Evolutionary conservation across 2,888 invertebrate species (phyloP).

Genomic region (Spisula solida): DNA sequence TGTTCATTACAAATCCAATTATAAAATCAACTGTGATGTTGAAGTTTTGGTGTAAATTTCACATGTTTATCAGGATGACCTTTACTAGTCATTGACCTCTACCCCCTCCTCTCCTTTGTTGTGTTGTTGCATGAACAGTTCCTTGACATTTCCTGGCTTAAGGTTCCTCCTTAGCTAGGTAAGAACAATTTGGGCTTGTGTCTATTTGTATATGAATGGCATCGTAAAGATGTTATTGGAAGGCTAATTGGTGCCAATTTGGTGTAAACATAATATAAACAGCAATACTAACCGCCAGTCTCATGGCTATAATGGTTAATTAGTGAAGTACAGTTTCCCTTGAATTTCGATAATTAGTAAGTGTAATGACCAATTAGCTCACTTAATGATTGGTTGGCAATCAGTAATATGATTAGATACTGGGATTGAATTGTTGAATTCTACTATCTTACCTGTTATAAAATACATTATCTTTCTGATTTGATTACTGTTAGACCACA

Average conservation of each 20-base stretch:
- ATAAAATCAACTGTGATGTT: neutral
- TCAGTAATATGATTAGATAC: neutral
- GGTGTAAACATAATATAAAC: slow-evolving; percentile 48
- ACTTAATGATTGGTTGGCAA: neutral
- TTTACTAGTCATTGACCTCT: neutral
- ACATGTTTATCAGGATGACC: neutral
- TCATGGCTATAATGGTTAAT: neutral
- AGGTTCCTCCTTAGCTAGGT: neutral
- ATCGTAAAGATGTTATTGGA: slow-evolving; percentile 38
- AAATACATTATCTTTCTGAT: neutral
- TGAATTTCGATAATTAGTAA: slow-evolving; percentile 19
- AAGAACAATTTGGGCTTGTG: neutral
- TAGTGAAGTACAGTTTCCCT: slow-evolving; percentile 1
- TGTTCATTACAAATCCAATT: neutral
- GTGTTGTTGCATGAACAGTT: neutral
- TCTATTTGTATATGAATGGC: slow-evolving; percentile 23
- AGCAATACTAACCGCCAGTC: neutral
- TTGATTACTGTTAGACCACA: neutral
- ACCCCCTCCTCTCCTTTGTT: neutral
- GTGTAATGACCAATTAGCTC: slow-evolving; percentile 48
- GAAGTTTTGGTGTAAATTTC: neutral
- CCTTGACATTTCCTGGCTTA: neutral
- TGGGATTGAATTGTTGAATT: neutral
- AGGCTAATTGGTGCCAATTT: slow-evolving; percentile 48
- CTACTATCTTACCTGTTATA: neutral